A percentile compares a stretch with the other conserved stretches of the same genome.
These are phyloP conservation scores for Cheilosia vulpina DNA, from an alignment of 2,888 invertebrate genomes.

Conservation along the genomic window DNA sequence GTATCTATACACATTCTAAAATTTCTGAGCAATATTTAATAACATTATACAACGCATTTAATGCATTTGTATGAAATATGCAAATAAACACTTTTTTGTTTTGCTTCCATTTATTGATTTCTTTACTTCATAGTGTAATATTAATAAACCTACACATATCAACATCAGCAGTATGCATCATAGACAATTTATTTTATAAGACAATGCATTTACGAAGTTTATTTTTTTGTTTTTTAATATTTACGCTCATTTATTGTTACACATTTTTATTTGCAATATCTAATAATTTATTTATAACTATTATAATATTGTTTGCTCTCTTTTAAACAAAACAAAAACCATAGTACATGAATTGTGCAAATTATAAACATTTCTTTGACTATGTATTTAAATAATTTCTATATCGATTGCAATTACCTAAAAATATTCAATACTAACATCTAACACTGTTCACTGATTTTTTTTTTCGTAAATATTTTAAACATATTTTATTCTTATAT, in stretches of 20 bases:
- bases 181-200: constrained; percentile 36
- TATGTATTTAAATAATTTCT: constrained; percentile 19
- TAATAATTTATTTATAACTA: constrained; percentile 37
- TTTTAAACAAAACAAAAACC: constrained; percentile 8
- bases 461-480: constrained; percentile 51
- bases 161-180: constrained; percentile 40
- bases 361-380: constrained; percentile 29
- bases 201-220: constrained; percentile 39
- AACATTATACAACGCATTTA: constrained; percentile 54
- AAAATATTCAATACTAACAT: constrained; percentile 68
- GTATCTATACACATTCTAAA: constrained; percentile 68
- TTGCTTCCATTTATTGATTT: neutral
- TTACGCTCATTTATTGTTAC: constrained; percentile 50
- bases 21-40: constrained; percentile 68
- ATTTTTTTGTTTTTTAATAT: constrained; percentile 1
- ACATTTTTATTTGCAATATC: constrained; percentile 44
- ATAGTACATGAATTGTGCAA: constrained; percentile 28
- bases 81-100: constrained; percentile 34
- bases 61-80: constrained; percentile 36
- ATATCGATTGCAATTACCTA: constrained; percentile 63
- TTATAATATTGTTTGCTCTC: constrained; percentile 42
- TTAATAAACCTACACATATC: constrained; percentile 22
- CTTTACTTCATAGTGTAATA: neutral
- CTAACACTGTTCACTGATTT: constrained; percentile 38
- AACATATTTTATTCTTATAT: constrained; percentile 63